These are phyloP conservation scores for Lasioglossum morio DNA, from an alignment of 2,888 invertebrate genomes.

Conservation along the genomic window DNA sequence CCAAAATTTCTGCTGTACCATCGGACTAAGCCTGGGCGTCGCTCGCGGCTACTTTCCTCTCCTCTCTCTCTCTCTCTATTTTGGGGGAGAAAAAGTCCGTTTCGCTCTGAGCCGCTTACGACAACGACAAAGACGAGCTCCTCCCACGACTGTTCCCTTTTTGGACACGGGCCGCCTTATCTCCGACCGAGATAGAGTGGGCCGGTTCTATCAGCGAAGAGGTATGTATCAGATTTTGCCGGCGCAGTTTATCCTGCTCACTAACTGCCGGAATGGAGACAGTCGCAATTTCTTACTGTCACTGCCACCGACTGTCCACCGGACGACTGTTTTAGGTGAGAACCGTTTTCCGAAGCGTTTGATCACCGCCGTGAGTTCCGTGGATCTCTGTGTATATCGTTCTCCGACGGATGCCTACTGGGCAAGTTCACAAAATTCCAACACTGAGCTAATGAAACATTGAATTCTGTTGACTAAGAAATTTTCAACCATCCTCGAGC, in stretches of 20 bases:
- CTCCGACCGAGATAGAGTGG: conserved; percentile 52
- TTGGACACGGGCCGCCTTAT: conserved; percentile 60
- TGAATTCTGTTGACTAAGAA: too few species aligned
- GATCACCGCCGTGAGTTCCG: not conserved
- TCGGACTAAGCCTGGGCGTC: conserved; percentile 52
- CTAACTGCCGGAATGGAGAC: conserved; percentile 30
- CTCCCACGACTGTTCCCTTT: conserved; percentile 33
- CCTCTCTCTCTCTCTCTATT: not conserved
- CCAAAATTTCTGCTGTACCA: conserved; percentile 63
- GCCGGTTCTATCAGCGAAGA: conserved; percentile 63
- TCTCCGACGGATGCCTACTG: not conserved
- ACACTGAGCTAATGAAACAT: too few species aligned
- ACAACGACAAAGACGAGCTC: conserved; percentile 30
- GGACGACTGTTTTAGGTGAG: not conserved
- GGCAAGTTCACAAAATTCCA: not conserved
- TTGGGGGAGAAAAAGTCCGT: conserved; percentile 28
- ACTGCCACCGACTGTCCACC: conserved; percentile 26
- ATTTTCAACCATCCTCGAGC: too few species aligned
- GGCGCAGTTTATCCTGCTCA: conserved; percentile 54
- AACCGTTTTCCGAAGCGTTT: conserved; percentile 1
- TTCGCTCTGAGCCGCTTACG: conserved; percentile 65
- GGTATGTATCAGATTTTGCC: conserved; percentile 70
- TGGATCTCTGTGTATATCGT: not conserved
- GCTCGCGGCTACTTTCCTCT: conserved; percentile 42
- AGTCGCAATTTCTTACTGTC: conserved; percentile 43